phyloP scores from a whole-genome alignment of 2,888 invertebrate genomes.

The Pantelozetes paolii region DNA sequence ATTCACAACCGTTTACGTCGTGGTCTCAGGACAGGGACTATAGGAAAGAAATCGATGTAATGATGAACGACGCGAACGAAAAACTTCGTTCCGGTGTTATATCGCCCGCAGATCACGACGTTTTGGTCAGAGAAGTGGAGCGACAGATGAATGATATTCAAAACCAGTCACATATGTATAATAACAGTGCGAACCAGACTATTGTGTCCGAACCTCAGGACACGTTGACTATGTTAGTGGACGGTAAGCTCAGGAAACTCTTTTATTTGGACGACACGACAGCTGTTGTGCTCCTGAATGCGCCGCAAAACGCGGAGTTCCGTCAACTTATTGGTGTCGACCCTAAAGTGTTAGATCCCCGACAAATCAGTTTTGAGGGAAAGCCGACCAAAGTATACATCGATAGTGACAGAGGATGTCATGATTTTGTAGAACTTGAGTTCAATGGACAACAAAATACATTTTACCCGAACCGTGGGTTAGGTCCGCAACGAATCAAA shows the following conservation, averaged over 20 bases:
- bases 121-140: slow-evolving; percentile 35
- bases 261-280: slow-evolving; percentile 41
- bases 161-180: background rate
- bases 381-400: slow-evolving; percentile 45
- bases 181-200: background rate
- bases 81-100: slow-evolving; percentile 22
- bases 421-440: slow-evolving; percentile 39
- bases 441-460: slow-evolving; percentile 37
- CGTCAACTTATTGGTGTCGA: slow-evolving; percentile 34
- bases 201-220: slow-evolving; percentile 28
- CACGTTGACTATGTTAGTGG: slow-evolving; percentile 34
- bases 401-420: slow-evolving; percentile 41
- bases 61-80: slow-evolving; percentile 35
- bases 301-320: slow-evolving; percentile 36
- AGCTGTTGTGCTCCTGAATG: slow-evolving; percentile 40
- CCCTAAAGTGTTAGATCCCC: slow-evolving; percentile 43
- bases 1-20: background rate
- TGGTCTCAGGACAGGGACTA: slow-evolving; percentile 41
- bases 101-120: slow-evolving; percentile 30
- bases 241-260: slow-evolving; percentile 38
- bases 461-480: slow-evolving; percentile 37
- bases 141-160: slow-evolving; percentile 11
- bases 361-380: slow-evolving; percentile 46
- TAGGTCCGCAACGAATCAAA: slow-evolving; percentile 42
- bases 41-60: slow-evolving; percentile 34